Conservation (phyloP, 1,140 invertebrate genomes). For the Octopus sinensis region DNA sequence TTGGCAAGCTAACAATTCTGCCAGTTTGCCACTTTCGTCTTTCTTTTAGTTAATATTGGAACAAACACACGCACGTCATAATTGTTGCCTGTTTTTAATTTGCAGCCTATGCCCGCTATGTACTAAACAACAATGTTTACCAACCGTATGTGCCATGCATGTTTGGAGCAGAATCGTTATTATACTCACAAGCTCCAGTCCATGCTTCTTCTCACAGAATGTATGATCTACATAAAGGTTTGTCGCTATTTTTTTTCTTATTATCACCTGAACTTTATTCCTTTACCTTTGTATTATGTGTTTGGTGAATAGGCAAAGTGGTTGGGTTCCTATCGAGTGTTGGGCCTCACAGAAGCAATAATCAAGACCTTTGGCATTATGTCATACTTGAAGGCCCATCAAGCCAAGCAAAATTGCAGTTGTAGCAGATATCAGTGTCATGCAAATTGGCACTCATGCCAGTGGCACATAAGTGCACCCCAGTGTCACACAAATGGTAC, state of each 20-base stretch:
- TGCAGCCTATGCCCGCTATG: conserved; percentile 7
- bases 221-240: conserved; percentile 11
- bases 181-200: conserved; percentile 4
- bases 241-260: neutral
- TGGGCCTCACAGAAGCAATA: no score
- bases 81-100: neutral
- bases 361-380: no score
- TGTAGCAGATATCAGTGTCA: no score
- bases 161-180: conserved; percentile 9
- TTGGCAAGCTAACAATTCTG: neutral
- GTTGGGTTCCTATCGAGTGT: no score
- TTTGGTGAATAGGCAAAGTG: no score
- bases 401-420: no score
- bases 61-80: neutral
- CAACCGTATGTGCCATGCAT: conserved; percentile 6
- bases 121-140: conserved; percentile 2
- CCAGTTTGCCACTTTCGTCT: neutral
- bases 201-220: conserved; percentile 2
- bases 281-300: no score
- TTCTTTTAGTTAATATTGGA: neutral
- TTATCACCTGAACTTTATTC: no score
- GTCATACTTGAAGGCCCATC: no score
- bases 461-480: no score
- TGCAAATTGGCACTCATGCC: no score
- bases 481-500: no score